These are phyloP conservation scores for Epizoanthus ramosus DNA, from an alignment of 92 coral and sea anemone genomes.

Conservation along the genomic window DNA sequence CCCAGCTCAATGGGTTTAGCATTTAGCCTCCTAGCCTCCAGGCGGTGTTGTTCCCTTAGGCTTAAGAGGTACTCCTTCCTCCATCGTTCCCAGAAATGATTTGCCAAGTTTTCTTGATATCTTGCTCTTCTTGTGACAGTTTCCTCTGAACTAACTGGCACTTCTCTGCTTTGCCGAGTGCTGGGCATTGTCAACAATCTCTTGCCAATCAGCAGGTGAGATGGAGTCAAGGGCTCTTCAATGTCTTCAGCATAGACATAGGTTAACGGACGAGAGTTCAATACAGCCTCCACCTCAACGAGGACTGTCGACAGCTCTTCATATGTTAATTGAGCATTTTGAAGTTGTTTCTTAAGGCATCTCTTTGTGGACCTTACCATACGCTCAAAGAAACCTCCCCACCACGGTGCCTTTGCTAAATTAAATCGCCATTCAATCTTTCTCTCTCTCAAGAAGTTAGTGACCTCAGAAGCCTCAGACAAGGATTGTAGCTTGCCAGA, in stretches of 20 bases:
- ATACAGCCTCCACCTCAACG: constrained; percentile 5
- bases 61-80: constrained; percentile 29
- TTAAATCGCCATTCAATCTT: constrained; percentile 6
- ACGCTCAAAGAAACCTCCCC: constrained; percentile 29
- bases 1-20: background rate
- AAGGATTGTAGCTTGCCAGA: constrained; percentile 1
- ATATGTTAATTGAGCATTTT: background rate
- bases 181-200: constrained; percentile 12
- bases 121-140: no score
- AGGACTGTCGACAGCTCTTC: constrained; percentile 15
- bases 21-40: background rate
- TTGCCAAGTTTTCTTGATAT: background rate
- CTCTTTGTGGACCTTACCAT: constrained; percentile 16
- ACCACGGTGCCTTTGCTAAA: constrained; percentile 4
- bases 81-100: constrained; percentile 47
- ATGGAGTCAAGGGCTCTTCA: constrained; percentile 8
- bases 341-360: constrained; percentile 18
- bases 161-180: background rate
- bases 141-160: background rate
- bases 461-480: background rate
- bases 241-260: constrained; percentile 16
- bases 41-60: constrained; percentile 43
- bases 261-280: constrained; percentile 19
- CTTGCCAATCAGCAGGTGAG: constrained; percentile 1
- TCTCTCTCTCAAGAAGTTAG: constrained; percentile 13